phyloP scores from a whole-genome alignment of 2,797 vertebrate species.

The Chrosomus eos region DNA sequence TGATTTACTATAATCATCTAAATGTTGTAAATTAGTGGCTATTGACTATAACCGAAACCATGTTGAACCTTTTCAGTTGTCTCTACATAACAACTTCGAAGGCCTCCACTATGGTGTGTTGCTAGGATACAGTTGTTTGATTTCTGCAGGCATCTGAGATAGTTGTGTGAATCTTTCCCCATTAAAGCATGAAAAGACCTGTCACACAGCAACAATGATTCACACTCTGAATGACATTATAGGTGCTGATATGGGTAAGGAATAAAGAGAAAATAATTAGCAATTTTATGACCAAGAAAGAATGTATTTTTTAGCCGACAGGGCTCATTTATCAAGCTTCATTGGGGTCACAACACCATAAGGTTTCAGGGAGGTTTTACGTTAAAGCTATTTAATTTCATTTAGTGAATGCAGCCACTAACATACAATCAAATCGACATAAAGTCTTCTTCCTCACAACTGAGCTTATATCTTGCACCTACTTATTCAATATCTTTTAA shows the following conservation, averaged over 20 bases:
- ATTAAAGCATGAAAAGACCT: constrained; percentile 56
- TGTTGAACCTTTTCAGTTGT: constrained; percentile 1
- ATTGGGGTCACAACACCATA: not conserved
- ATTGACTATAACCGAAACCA: not conserved
- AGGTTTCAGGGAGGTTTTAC: not conserved
- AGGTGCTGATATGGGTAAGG: not conserved
- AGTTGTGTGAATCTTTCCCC: constrained; percentile 55
- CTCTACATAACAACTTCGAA: not conserved
- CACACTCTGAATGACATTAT: constrained; percentile 7
- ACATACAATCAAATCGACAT: not conserved
- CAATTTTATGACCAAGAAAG: constrained; percentile 16
- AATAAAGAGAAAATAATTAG: constrained; percentile 10
- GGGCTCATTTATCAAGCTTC: constrained; percentile 5
- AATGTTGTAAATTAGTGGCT: not conserved
- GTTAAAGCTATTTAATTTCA: not conserved
- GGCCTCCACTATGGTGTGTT: constrained; percentile 58
- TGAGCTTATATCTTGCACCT: not conserved
- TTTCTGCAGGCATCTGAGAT: constrained; percentile 47
- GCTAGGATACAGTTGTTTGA: constrained; percentile 70
- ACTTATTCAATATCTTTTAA: not conserved
- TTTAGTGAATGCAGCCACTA: not conserved
- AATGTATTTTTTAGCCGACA: constrained; percentile 8
- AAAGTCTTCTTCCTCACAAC: not conserved
- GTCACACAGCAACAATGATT: constrained; percentile 23
- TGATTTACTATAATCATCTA: not conserved